Conservation (phyloP, 1,140 invertebrate genomes). For the Lasioglossum baleicum region DNA sequence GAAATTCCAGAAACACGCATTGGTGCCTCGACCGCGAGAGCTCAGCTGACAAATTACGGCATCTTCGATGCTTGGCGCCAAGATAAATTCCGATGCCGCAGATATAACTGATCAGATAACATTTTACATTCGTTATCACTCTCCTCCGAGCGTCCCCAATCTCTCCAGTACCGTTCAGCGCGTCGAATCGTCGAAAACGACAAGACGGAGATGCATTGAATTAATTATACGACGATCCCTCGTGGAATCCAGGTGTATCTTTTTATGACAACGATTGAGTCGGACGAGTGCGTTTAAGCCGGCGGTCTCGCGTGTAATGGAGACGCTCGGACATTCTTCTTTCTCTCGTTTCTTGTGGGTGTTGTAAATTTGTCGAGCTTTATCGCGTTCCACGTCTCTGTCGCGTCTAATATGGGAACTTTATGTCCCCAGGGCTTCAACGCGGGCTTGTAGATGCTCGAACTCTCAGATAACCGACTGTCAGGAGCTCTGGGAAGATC, state of each 20-base stretch:
- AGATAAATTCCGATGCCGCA: constrained; percentile 32
- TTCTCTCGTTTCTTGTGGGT: constrained; percentile 8
- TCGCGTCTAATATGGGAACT: constrained; percentile 27
- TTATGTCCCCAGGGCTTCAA: not conserved
- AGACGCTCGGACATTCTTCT: not conserved
- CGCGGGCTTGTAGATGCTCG: not conserved
- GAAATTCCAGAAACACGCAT: no score
- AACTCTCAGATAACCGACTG: constrained; percentile 16
- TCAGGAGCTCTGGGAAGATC: not conserved
- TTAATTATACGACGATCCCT: not conserved
- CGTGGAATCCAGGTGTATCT: constrained; percentile 10
- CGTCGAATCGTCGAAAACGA: not conserved
- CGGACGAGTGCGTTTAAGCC: constrained; percentile 2
- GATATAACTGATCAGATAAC: constrained; percentile 32
- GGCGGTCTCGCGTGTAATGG: constrained; percentile 17
- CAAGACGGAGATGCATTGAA: not conserved
- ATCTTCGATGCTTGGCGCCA: not conserved
- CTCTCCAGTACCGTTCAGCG: not conserved
- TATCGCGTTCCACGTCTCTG: constrained; percentile 22
- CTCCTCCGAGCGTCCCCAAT: not conserved
- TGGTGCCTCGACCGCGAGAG: no score
- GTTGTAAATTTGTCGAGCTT: constrained; percentile 29
- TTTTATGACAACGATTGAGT: constrained; percentile 12
- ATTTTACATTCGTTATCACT: not conserved
- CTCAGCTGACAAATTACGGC: no score